These are phyloP conservation scores for Dromaius novaehollandiae DNA, from an alignment of 2,113 vertebrate species.

Conservation along the genomic window DNA sequence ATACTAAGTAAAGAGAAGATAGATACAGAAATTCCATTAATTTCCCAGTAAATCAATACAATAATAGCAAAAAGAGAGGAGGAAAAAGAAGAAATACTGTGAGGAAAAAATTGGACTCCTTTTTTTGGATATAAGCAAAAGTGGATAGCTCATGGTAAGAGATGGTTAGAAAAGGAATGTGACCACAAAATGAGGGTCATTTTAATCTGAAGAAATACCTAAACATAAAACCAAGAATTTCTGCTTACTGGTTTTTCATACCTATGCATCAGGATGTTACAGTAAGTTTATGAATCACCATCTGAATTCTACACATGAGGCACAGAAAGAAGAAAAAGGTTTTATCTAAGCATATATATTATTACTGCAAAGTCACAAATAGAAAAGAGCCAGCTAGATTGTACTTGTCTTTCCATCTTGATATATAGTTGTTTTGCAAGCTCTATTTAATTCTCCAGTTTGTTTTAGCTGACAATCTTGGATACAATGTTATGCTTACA, in stretches of 20 bases:
- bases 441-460: not conserved
- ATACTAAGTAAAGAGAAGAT: slow-evolving; percentile 13
- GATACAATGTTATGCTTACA: not conserved
- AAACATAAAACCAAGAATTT: not conserved
- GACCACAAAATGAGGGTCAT: slow-evolving; percentile 14
- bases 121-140: rapidly evolving
- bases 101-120: not conserved
- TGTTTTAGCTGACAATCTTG: not conserved
- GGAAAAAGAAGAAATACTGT: not conserved
- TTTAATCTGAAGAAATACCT: slow-evolving; percentile 18
- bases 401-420: not conserved
- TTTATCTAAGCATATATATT: not conserved
- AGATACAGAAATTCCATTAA: not conserved
- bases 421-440: not conserved
- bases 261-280: not conserved
- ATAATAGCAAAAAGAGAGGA: not conserved
- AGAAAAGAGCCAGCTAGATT: not conserved
- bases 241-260: not conserved
- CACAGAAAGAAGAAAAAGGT: not conserved
- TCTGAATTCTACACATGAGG: not conserved
- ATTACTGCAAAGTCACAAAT: not conserved
- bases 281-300: not conserved
- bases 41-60: not conserved
- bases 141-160: not conserved
- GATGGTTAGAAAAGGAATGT: not conserved